Percentiles rank a stretch among this genome's conserved stretches.
Conservation (phyloP, 2,113 vertebrate species). For the Pyxicephalus adspersus region DNA sequence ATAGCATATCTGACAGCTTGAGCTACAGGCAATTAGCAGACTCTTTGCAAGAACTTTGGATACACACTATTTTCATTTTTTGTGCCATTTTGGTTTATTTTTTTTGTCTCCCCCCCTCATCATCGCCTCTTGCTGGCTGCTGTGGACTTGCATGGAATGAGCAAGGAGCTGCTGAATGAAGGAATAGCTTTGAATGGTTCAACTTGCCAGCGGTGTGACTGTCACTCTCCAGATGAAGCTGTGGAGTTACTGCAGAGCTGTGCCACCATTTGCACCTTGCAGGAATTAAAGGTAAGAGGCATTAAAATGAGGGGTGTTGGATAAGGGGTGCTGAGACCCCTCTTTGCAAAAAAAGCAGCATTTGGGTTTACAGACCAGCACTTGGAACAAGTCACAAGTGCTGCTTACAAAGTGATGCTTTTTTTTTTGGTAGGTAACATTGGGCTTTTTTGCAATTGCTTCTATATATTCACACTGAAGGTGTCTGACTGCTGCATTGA, state of each 20-base stretch:
- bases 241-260: slow-evolving; percentile 54
- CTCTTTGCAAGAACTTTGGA: slow-evolving; percentile 63
- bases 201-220: slow-evolving; percentile 61
- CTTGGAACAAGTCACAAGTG: slow-evolving; percentile 53
- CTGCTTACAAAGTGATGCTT: slow-evolving; percentile 48
- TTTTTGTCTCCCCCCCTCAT: too few species aligned
- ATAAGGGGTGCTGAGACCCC: neutral
- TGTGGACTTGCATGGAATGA: slow-evolving; percentile 59
- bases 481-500: neutral
- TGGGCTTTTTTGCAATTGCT: neutral
- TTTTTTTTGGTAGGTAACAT: neutral
- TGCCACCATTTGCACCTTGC: slow-evolving; percentile 35
- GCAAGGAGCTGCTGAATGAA: slow-evolving; percentile 57
- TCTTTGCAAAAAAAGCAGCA: neutral
- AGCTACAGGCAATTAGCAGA: slow-evolving; percentile 33
- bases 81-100: too few species aligned
- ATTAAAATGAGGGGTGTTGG: too few species aligned
- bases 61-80: slow-evolving; percentile 13
- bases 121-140: slow-evolving; percentile 37
- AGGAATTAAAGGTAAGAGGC: slow-evolving; percentile 67
- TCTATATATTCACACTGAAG: neutral
- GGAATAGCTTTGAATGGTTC: slow-evolving; percentile 63
- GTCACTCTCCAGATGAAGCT: slow-evolving; percentile 59
- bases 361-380: neutral
- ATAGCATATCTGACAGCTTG: slow-evolving; percentile 21